phyloP scores from a whole-genome alignment of 2,113 vertebrate species.

The Poeciliopsis prolifica region DNA sequence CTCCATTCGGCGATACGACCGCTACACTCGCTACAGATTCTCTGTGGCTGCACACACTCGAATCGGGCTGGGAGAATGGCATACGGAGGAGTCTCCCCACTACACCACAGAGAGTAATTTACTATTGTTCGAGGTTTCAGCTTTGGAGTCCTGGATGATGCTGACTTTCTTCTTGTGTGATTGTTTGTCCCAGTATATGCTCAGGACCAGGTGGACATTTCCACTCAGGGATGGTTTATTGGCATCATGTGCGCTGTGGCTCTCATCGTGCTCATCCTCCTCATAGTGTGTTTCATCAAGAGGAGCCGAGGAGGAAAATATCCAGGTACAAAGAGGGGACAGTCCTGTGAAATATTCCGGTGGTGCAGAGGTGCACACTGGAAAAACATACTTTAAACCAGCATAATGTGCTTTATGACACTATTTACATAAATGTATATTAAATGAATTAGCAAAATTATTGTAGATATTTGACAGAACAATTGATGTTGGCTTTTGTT shows the following conservation, averaged over 20 bases:
- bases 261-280: slow-evolving; percentile 94
- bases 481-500: not conserved
- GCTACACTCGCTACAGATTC: slow-evolving; percentile 92
- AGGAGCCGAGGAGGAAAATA: slow-evolving; percentile 96
- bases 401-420: too few relatives aligned
- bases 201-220: slow-evolving; percentile 92
- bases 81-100: slow-evolving; percentile 87
- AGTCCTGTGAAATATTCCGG: not conserved
- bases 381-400: too few relatives aligned
- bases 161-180: not conserved
- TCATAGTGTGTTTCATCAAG: slow-evolving; percentile 98
- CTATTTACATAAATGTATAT: too few relatives aligned
- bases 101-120: slow-evolving; percentile 90
- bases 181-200: slow-evolving; percentile 61
- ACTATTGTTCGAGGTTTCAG: not conserved
- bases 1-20: slow-evolving; percentile 87
- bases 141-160: not conserved
- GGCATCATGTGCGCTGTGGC: slow-evolving; percentile 97
- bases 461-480: too few relatives aligned
- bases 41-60: slow-evolving; percentile 87
- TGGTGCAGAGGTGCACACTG: not conserved
- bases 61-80: slow-evolving; percentile 85
- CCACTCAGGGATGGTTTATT: slow-evolving; percentile 98
- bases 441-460: too few relatives aligned
- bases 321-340: slow-evolving; percentile 79